Conservation (phyloP, 2,113 vertebrate genomes). For the Verasper variegatus region DNA sequence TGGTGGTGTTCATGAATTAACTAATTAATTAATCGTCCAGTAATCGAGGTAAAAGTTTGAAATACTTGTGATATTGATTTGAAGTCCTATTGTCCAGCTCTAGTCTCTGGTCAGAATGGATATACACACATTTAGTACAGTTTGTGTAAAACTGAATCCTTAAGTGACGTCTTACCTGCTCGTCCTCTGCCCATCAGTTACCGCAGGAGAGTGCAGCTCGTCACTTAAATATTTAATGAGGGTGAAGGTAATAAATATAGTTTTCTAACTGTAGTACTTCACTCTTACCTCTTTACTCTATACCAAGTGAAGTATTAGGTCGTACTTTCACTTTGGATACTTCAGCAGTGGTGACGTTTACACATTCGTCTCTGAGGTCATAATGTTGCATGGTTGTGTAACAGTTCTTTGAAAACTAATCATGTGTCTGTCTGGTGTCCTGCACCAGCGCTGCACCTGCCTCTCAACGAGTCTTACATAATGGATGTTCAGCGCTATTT, state of each 20-base stretch:
- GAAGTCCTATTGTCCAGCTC: no score
- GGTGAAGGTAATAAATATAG: slow-evolving; percentile 4
- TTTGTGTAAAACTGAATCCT: no score
- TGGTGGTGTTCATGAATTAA: no score
- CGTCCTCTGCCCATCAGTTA: neutral
- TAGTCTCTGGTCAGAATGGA: no score
- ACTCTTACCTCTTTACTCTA: no score
- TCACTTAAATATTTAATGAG: slow-evolving; percentile 37
- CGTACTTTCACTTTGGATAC: neutral
- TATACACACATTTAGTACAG: no score
- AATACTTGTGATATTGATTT: no score
- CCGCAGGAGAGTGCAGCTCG: neutral
- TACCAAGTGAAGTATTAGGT: neutral
- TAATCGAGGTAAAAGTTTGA: no score
- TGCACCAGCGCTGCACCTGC: slow-evolving; percentile 55
- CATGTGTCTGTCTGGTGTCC: slow-evolving; percentile 27
- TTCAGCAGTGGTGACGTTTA: neutral
- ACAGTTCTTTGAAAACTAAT: slow-evolving; percentile 48
- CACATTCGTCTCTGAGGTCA: slow-evolving; percentile 7
- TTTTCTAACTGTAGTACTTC: neutral
- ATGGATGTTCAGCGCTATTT: slow-evolving; percentile 74
- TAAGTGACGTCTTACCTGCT: neutral
- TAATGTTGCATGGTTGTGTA: slow-evolving; percentile 33
- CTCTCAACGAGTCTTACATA: slow-evolving; percentile 66
- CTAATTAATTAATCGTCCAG: no score